Evolutionary conservation across 2,888 invertebrate species (phyloP).

Genomic region (Choreutis nemorana): DNA sequence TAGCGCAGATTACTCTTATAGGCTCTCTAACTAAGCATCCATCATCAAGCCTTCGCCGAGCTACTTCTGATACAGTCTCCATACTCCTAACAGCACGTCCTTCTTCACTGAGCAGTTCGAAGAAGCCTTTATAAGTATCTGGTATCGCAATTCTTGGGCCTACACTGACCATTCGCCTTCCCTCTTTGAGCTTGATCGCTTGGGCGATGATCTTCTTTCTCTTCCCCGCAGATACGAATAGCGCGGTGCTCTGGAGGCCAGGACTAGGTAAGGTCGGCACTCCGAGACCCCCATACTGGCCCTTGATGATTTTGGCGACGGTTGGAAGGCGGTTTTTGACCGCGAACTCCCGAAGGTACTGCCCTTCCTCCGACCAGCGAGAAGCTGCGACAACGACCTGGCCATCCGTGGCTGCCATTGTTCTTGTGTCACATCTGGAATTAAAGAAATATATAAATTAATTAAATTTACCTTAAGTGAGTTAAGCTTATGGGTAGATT

Average conservation of each 20-base stretch:
- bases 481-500: too few relatives aligned
- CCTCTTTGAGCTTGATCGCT: conserved; percentile 90
- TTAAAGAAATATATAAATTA: conserved; percentile 14
- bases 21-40: conserved; percentile 83
- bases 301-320: conserved; percentile 91
- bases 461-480: too few relatives aligned
- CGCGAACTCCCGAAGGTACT: conserved; percentile 77
- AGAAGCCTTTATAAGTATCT: conserved; percentile 89
- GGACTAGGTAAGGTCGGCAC: conserved; percentile 88
- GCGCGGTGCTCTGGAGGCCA: conserved; percentile 84
- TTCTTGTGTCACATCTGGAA: conserved; percentile 65
- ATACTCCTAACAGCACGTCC: conserved; percentile 90
- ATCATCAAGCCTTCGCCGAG: conserved; percentile 75
- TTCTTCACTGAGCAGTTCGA: conserved; percentile 93
- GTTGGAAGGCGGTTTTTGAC: conserved; percentile 80
- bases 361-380: conserved; percentile 77
- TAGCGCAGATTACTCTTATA: conserved; percentile 73
- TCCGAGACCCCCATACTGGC: conserved; percentile 91
- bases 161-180: conserved; percentile 80
- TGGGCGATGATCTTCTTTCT: conserved; percentile 88
- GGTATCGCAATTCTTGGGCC: conserved; percentile 89
- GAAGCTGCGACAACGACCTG: conserved; percentile 89
- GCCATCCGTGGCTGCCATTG: conserved; percentile 90
- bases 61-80: conserved; percentile 85
- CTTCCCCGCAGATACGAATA: conserved; percentile 85